phyloP scores from a whole-genome alignment of 2,113 vertebrate genomes.

The Phylloscopus trochiloides region DNA sequence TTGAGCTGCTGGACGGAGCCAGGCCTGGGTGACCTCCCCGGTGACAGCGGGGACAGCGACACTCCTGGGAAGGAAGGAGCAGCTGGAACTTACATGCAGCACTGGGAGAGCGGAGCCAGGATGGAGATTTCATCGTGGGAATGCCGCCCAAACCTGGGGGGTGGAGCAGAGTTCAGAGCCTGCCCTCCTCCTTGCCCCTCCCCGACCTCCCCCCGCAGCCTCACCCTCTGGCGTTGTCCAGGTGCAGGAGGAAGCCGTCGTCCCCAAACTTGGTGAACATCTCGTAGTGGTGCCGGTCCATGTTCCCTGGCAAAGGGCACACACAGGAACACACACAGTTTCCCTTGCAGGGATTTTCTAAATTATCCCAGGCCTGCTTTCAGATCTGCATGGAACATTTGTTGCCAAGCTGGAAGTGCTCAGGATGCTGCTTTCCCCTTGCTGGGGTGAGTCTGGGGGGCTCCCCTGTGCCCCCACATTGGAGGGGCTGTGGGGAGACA shows the following conservation, averaged over 20 bases:
- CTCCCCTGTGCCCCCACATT: not conserved
- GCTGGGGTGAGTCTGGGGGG: not conserved
- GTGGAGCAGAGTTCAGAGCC: not conserved
- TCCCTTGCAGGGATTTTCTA: not conserved
- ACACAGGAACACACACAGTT: not conserved
- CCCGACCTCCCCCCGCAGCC: accelerated
- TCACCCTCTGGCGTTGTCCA: slow-evolving; percentile 97
- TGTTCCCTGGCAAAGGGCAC: slow-evolving; percentile 83
- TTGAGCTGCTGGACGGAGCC: not conserved
- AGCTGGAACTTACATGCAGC: slow-evolving; percentile 86
- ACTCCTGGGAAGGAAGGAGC: not conserved
- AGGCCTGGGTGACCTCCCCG: not conserved
- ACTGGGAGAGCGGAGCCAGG: slow-evolving; percentile 89
- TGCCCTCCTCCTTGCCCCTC: not conserved
- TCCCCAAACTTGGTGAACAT: slow-evolving; percentile 96
- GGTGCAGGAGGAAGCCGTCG: slow-evolving; percentile 89
- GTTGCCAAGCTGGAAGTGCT: not conserved
- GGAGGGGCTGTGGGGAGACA: not conserved
- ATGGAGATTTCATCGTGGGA: slow-evolving; percentile 91
- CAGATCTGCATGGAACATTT: not conserved
- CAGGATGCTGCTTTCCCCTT: not conserved
- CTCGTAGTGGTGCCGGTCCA: slow-evolving; percentile 98
- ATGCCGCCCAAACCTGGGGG: slow-evolving; percentile 87
- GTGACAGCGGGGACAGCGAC: accelerated
- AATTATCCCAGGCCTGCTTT: not conserved